A percentile compares a stretch with the other conserved stretches of the same genome.
These are phyloP conservation scores for Eristalinus aeneus DNA, from an alignment of 2,888 invertebrate species.

Conservation along the genomic window DNA sequence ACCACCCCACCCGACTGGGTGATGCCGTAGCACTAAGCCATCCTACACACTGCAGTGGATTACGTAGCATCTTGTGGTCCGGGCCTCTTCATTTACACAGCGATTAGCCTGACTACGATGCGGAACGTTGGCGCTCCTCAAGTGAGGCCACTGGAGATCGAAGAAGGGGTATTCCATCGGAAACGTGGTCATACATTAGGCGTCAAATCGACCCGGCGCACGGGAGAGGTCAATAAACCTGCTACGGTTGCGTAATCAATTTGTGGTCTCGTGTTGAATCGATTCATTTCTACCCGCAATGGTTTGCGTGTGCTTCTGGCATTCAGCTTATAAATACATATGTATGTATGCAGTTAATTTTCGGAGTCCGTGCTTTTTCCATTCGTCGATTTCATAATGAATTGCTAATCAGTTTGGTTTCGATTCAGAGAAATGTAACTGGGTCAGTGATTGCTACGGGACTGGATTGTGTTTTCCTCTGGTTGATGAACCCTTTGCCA, in stretches of 20 bases:
- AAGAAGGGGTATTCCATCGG: not conserved
- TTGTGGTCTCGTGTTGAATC: slow-evolving; percentile 47
- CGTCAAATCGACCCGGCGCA: slow-evolving; percentile 12
- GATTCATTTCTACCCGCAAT: not conserved
- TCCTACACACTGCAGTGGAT: slow-evolving; percentile 23
- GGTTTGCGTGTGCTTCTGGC: not conserved
- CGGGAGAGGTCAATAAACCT: slow-evolving; percentile 54
- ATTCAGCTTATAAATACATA: not conserved
- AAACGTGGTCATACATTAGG: slow-evolving; percentile 8
- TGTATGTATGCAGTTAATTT: not conserved
- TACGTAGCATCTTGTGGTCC: slow-evolving; percentile 47
- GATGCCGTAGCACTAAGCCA: not conserved
- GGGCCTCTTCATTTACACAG: slow-evolving; percentile 43
- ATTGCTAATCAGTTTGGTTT: slow-evolving; percentile 51
- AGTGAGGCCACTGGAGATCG: not conserved
- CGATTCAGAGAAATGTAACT: slow-evolving; percentile 34
- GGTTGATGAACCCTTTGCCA: slow-evolving; percentile 11
- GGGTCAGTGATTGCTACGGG: slow-evolving; percentile 29
- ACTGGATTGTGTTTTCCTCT: not conserved
- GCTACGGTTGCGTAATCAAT: slow-evolving; percentile 55
- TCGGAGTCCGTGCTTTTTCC: not conserved
- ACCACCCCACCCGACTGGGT: not conserved
- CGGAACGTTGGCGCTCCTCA: not conserved
- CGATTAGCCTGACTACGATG: slow-evolving; percentile 43
- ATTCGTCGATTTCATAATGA: slow-evolving; percentile 26